A percentile compares a stretch with the other conserved stretches of the same genome.
These are phyloP conservation scores for Macrosoma leucophasiata DNA, from an alignment of 2,888 invertebrate species.

Conservation along the genomic window DNA sequence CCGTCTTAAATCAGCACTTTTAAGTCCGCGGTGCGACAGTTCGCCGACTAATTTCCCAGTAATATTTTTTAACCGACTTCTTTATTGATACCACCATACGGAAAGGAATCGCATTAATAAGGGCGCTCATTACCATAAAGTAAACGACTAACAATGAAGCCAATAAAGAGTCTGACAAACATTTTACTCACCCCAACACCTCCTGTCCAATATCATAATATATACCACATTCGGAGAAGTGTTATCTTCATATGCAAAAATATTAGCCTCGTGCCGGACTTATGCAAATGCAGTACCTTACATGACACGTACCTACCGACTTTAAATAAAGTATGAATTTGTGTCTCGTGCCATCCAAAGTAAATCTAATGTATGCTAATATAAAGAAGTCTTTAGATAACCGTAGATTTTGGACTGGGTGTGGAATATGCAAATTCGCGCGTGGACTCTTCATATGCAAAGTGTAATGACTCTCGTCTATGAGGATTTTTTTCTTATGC, in stretches of 20 bases:
- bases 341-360: conserved; percentile 48
- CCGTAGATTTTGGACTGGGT: conserved; percentile 51
- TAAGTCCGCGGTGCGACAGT: no score
- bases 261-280: conserved; percentile 70
- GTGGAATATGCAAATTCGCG: conserved; percentile 64
- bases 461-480: conserved; percentile 49
- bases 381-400: conserved; percentile 50
- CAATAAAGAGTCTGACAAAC: no score
- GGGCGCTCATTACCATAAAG: no score
- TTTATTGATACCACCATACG: no score
- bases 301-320: conserved; percentile 49
- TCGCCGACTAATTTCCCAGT: no score
- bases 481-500: no score
- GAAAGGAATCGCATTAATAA: no score
- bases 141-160: no score
- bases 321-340: conserved; percentile 48
- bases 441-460: conserved; percentile 72
- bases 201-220: conserved; percentile 27
- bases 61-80: no score
- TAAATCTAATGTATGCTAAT: conserved; percentile 48
- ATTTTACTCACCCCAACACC: no score
- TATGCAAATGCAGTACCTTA: conserved; percentile 64
- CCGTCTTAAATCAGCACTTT: no score
- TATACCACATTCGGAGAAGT: conserved; percentile 54
- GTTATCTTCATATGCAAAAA: conserved; percentile 71